Evolutionary conservation across 2,797 vertebrate species (phyloP).

Genomic region (Arvicola amphibius): DNA sequence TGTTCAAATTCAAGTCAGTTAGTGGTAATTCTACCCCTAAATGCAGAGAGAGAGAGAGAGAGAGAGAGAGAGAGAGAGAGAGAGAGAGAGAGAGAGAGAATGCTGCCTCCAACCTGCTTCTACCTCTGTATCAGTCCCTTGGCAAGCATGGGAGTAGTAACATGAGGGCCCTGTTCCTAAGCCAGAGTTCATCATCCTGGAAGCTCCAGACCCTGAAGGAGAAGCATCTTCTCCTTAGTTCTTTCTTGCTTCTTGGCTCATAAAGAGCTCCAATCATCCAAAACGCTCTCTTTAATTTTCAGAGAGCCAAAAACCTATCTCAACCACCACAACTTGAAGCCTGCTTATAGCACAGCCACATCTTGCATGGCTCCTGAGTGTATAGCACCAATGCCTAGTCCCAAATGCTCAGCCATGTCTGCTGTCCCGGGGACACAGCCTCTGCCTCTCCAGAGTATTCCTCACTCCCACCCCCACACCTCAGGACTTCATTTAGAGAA

Average conservation of each 20-base stretch:
- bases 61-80: no score
- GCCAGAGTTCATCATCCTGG: not conserved
- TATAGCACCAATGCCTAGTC: not conserved
- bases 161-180: not conserved
- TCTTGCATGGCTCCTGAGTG: not conserved
- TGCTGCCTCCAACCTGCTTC: not conserved
- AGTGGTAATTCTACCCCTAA: not conserved
- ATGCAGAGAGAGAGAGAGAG: not conserved
- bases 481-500: not conserved
- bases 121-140: not conserved
- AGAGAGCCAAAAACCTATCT: slow-evolving; percentile 50
- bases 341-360: not conserved
- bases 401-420: not conserved
- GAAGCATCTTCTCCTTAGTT: not conserved
- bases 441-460: not conserved
- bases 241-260: slow-evolving; percentile 56
- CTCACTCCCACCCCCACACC: not conserved
- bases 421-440: not conserved
- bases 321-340: not conserved
- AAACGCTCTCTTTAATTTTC: slow-evolving; percentile 62
- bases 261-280: slow-evolving; percentile 60
- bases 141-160: not conserved
- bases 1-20: slow-evolving; percentile 17
- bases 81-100: no score
- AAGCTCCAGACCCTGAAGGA: not conserved